Base-by-base conservation (phyloP, 2,797 vertebrate species). In the Ataeniobius toweri region DNA sequence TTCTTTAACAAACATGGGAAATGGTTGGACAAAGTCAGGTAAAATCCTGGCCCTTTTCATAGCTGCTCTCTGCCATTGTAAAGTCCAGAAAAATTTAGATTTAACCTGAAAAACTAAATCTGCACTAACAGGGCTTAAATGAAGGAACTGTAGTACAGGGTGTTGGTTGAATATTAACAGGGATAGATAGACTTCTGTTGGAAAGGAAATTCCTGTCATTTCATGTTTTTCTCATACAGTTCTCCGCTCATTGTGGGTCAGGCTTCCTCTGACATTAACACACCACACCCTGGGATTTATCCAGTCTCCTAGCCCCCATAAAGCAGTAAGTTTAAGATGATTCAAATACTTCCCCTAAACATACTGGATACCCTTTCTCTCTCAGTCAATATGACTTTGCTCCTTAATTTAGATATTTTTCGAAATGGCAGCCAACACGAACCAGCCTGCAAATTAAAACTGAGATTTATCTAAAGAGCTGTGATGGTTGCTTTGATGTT, bases 121-220 rank as follows among this genome's bases (percentile, higher is more conserved):
- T 22, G 9, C 39, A 4, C 6, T 5, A 67, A 73, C 75, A 46
- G 70, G 36, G 10, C 48, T 76, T 48, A 7, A 76, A 76, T 67
- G 76, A 31, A 68, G 80, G 56, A 86, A 78, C 81, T 72, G 77
- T 48, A 78, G 80, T 79, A 75, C 83, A 36, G 56, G 84, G 82
- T 82, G 83, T 73, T 70, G 83, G 71, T 59, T 71, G 76, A 56
- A n/a, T 74, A 75, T 44, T 68, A 72, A 72, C 55, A 56, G 51
- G 76, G 75, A 70, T 75, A 61, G 44, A 73, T 46, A 83, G 74
- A 86, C 85, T 86, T 73, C 63, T 78, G 76, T 46, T 74, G 61
- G 67, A 87, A 63, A 91, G 91, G 91, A 94, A 91, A 91, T 86
- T 86, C 85, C 87, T 88, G 83, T 80, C 83, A 84, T 91, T 88